phyloP scores from a whole-genome alignment of 2,113 vertebrate genomes.

The Daphoenositta chrysoptera region DNA sequence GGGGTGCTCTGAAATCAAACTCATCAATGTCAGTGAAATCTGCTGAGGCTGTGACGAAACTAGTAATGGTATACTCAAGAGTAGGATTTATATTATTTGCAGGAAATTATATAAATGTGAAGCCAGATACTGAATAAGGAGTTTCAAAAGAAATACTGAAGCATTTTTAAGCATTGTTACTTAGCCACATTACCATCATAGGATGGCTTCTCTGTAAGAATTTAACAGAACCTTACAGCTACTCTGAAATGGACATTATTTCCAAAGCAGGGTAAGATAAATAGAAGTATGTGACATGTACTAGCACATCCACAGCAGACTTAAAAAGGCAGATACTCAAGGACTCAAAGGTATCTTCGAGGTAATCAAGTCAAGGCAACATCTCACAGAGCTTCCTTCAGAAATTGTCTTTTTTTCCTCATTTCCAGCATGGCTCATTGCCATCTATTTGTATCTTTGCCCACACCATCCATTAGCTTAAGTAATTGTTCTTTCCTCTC shows the following conservation, averaged over 20 bases:
- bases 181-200: not conserved
- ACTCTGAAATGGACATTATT: not conserved
- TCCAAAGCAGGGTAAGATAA: not conserved
- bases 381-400: not conserved
- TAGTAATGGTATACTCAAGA: not conserved
- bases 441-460: not conserved
- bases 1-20: not conserved
- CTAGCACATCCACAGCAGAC: not conserved
- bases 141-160: not conserved
- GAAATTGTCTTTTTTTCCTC: not conserved
- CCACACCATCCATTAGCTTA: not conserved
- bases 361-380: not conserved
- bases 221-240: not conserved
- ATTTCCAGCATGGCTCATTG: not conserved
- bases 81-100: not conserved
- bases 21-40: not conserved
- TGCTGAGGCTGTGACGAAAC: not conserved
- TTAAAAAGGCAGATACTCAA: not conserved
- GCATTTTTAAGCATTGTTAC: not conserved
- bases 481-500: not conserved
- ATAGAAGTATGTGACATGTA: not conserved
- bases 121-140: not conserved
- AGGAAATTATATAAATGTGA: not conserved
- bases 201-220: not conserved
- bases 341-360: not conserved